Base-by-base conservation (phyloP, 2,888 invertebrate genomes). In the Frankliniella intonsa region DNA sequence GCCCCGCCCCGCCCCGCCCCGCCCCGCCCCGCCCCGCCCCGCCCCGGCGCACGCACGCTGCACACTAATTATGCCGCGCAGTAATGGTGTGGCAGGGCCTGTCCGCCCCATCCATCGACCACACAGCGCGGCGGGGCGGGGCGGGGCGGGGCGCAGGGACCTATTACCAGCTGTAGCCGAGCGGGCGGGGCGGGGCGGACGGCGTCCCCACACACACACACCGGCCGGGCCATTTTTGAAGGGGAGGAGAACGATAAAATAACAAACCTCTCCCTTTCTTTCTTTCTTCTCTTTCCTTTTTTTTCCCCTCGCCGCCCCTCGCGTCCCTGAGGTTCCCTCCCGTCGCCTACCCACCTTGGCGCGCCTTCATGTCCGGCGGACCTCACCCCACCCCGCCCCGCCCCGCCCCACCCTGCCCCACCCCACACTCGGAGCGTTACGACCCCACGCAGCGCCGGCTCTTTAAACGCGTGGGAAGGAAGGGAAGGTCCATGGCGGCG, bases 81-180 rank as follows among this genome's bases (percentile, higher is more conserved):
- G 62, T 7, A 17, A 7, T 17, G 62, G 62, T 62, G 62, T 38
- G 38, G 38, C 38, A 38, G 38, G 38, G 38, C 38, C 38, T 38
- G 38, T 38, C 38, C 38, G 62, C 38, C 38, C 38, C 38, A 38
- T 38, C 62, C 62, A 62, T 62, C 62, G 62, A 62, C 62, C 62
- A 62, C 62, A 62, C 62, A n/a, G 69, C 22, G 69, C 10, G 69
- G 69, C 69, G 69, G n/a, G 69, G 69, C 69, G 69, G 25, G 69
- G 69, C 69, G 25, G 25, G 69, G 69, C 25, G 69, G 69, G 22
- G 69, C 69, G 25, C 69, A 76, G 22, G 69, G 22, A 76, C 55
- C 38, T 38, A 38, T 38, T 38, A 38, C 38, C 38, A 38, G 38
- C 38, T 38, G 38, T 38, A 38, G 38, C 38, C 38, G 38, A 38